Evolutionary conservation across 2,888 invertebrate genomes (phyloP), one percentile per base, ranked within the genome.

Genomic region (Diarsia rubi): DNA sequence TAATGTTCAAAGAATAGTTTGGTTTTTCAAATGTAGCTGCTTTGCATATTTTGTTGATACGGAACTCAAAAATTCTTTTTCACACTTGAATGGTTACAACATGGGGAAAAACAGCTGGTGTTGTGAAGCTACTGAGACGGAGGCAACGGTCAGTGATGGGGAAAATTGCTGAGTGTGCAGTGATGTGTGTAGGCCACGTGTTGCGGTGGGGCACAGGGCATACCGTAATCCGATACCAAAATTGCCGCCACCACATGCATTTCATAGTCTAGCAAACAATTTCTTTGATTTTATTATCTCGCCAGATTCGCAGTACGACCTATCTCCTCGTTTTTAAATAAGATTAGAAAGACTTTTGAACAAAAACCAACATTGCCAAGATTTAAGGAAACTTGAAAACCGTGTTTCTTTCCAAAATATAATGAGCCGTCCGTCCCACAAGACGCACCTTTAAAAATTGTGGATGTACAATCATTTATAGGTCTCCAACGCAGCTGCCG

Each of bases 401-500:
- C 64, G 69, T 60, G 64, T 75, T 75, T 71, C 78, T n/a, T 77
- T 81, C 67, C 60, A 73, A 82, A 68, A 79, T 72, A 66, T 76
- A 90, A 88, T 87, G 89, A 88, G 87, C 89, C 90, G 87, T 89
- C 84, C 78, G 84, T 89, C 79, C 81, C 75, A 86, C 91, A 90
- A 89, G 82, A 84, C 90, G 91, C 91, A 91, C 90, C 92, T 92
- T 93, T 90, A 90, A 93, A 92, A 91, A 92, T 92, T 93, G 92
- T 93, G 93, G 93, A 92, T 92, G 92, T 93, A 93, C 92, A 94
- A 93, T 93, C 94, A 93, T 94, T 95, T 95, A 95, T 94, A 94
- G 93, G 94, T 94, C 93, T 95, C 94, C 93, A 91, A 90, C 91
- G 94, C 96, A 96, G 96, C 96, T 96, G 96, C 94, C 94, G 94